A percentile compares a stretch with the other conserved stretches of the same genome.
These are phyloP conservation scores for Coelopa pilipes DNA, from an alignment of 2,888 invertebrate genomes.

Conservation along the genomic window DNA sequence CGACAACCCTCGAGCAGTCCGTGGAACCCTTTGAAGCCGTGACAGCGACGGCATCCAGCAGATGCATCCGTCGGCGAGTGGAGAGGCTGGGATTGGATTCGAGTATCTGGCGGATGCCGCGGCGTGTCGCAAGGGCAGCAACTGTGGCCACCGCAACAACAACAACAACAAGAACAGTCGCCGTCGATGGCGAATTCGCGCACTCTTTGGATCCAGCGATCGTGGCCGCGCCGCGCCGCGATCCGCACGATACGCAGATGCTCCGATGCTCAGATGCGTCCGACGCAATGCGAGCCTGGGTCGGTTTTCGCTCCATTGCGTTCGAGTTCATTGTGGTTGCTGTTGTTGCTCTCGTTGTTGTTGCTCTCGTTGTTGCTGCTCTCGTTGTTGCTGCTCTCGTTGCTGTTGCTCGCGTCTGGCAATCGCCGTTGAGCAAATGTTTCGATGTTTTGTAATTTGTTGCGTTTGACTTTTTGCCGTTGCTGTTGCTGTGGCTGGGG, in stretches of 20 bases:
- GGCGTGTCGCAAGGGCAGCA: too few relatives aligned
- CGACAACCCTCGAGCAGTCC: too few relatives aligned
- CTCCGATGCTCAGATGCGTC: not conserved
- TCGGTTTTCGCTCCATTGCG: slow-evolving; percentile 16
- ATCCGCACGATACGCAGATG: not conserved
- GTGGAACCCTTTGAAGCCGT: too few relatives aligned
- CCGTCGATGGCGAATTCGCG: not conserved
- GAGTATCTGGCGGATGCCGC: too few relatives aligned
- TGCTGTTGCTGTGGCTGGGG: not conserved
- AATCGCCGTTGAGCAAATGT: not conserved
- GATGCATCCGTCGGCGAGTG: too few relatives aligned
- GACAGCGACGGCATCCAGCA: too few relatives aligned
- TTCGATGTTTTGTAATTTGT: slow-evolving; percentile 8
- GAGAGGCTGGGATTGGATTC: too few relatives aligned
- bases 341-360: not conserved
- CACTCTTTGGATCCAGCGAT: not conserved
- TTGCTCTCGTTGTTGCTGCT: not conserved
- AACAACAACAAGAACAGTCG: not conserved
- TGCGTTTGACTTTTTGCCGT: slow-evolving; percentile 12
- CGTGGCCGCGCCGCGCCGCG: not conserved
- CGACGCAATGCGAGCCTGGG: not conserved
- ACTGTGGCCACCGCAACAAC: too few relatives aligned
- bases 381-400: not conserved
- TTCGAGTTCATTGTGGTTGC: not conserved
- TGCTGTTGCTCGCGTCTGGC: not conserved